Evolutionary conservation across 1,140 invertebrate genomes (phyloP), one percentile per base, ranked within the genome.

Genomic region (Venturia canescens): DNA sequence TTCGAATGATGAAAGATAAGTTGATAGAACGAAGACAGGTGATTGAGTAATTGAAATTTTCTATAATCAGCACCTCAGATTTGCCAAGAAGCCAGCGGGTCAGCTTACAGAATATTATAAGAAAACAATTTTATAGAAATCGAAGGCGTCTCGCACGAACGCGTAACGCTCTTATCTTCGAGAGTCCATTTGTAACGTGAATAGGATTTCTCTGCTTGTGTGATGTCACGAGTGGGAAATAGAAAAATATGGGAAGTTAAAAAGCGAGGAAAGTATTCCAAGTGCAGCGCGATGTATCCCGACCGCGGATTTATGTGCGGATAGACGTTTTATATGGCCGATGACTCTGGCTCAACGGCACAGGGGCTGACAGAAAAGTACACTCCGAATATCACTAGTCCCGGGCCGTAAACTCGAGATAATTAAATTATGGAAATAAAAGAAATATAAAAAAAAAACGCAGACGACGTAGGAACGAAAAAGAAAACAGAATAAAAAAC

Each of bases 341-440:
- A 74, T 80, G 83, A 80, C 82, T 84, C 86, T 87, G 85, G 86
- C 84, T 83, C 85, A 83, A 80, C 84, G 84, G 82, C 27, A 57
- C 7, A 23, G 3, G 21, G 66, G 29, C 23, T 44, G 38, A 9
- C 21, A 50, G 44, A 29, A 21, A 78, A 53, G 26, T 38, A 48
- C 63, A 44, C 11, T 27, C 23, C n/a, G 27, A 72, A 50, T 50
- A 72, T 27, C 85, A 83, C 86, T 87, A 86, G 86, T 87, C 83
- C 78, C 79, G 81, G 83, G 80, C 83, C 82, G 81, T 90, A 90
- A 90, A 90, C 81, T 83, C 80, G 83, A 86, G 88, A 90, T 90
- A 90, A 90, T 90, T 89, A 90, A 90, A 90, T 90, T 90, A 89
- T 87, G 86, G 85, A 83, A 86, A 85, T 89, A 89, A 84, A 89